Base-by-base conservation (phyloP, 1,140 invertebrate species). In the Oncopeltus fasciatus region DNA sequence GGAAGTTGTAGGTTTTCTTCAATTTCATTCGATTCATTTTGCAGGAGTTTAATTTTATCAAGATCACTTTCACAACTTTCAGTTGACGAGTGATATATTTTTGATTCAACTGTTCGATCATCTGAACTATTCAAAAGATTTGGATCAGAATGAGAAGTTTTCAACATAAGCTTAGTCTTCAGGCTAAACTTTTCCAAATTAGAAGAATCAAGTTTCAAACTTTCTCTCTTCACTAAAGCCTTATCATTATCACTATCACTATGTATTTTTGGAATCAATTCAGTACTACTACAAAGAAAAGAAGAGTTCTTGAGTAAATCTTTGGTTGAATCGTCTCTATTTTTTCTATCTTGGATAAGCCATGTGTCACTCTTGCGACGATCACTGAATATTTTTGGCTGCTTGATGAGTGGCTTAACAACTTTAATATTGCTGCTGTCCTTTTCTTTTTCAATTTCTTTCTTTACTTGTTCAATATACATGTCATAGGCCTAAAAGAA, bases 381-480 rank as follows among this genome's bases (percentile, higher is more conserved):
- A 38, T 58, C 44, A 27, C 68, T 63, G 1, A 18, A 4, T 26
- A 71, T 71, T 64, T 71, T 71, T 16, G 77, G 77, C 58, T 77
- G 74, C 66, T 78, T 78, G 38, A 80, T 80, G 68, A 75, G 73
- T 4, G 78, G 78, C 53, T 72, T 74, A 0, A 77, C 74, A 3
- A 69, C 61, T 20, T 71, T 64, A 49, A 70, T 72, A 18, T 43
- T 64, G 26, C 44, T 63, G 28, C 71, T 66, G 63, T 74, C 71
- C 28, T 72, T 69, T 65, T 77, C 75, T 60, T 71, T 70, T 60
- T 77, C 72, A 1, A 77, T 65, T 38, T 78, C 76, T 29, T 66
- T 57, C 59, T 73, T 74, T 5, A 75, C 68, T 68, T 77, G 70
- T n/a, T 69, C 67, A 59, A 80, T 79, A 66, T 74, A 77, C 47